A percentile compares a stretch with the other conserved stretches of the same genome.
Conservation (phyloP, 2,888 invertebrate genomes). For the Apocheima hispidaria region DNA sequence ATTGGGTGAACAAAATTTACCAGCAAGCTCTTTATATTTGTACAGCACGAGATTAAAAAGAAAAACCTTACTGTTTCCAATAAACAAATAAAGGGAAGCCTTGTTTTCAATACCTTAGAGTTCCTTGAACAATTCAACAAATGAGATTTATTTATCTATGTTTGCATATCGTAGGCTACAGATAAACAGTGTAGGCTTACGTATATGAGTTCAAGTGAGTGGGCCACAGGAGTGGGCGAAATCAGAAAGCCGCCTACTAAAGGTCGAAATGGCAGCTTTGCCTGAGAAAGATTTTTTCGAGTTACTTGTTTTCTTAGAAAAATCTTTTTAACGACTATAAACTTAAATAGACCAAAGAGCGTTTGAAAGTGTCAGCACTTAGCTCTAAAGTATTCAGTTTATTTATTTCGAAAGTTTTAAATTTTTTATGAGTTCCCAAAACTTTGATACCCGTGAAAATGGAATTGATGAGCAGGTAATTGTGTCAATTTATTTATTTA, state of each 20-base stretch:
- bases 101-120: not conserved
- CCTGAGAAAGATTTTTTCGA: not conserved
- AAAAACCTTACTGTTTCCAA: too few relatives aligned
- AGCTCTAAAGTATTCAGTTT: too few relatives aligned
- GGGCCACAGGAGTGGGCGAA: not conserved
- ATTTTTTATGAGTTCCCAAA: too few relatives aligned
- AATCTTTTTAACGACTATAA: not conserved
- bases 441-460: too few relatives aligned
- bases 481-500: too few relatives aligned
- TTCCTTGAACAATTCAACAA: not conserved
- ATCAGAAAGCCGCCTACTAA: not conserved
- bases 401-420: too few relatives aligned
- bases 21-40: not conserved
- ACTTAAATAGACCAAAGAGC: not conserved
- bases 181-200: not conserved
- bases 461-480: too few relatives aligned
- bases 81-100: not conserved
- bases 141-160: not conserved
- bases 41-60: not conserved
- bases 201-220: not conserved
- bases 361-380: not conserved
- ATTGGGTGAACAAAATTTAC: not conserved
- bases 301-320: not conserved
- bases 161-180: not conserved
- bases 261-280: not conserved